A percentile compares a stretch with the other conserved stretches of the same genome.
Evolutionary conservation across 2,888 invertebrate genomes (phyloP).

Genomic region (Drosophila robusta): DNA sequence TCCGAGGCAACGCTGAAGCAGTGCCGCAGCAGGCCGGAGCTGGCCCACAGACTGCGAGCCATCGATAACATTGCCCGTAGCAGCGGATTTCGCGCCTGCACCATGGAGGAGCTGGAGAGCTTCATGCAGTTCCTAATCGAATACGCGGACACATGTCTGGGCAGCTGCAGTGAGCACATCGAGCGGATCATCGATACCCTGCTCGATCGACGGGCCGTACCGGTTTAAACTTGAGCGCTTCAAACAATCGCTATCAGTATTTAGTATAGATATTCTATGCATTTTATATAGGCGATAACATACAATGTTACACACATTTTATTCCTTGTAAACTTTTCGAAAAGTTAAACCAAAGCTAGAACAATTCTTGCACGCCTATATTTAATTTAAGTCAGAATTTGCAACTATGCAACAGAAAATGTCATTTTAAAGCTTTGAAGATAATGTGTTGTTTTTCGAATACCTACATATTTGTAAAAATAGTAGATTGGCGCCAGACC

Average conservation of each 20-base stretch:
- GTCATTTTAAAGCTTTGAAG: no score
- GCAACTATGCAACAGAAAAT: no score
- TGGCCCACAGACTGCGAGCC: slow-evolving; percentile 67
- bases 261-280: background rate
- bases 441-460: no score
- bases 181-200: slow-evolving; percentile 76
- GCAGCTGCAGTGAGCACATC: slow-evolving; percentile 77
- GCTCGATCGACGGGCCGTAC: slow-evolving; percentile 58
- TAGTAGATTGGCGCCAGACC: no score
- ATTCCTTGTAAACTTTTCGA: slow-evolving; percentile 41
- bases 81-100: slow-evolving; percentile 74
- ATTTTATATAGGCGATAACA: slow-evolving; percentile 55
- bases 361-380: background rate
- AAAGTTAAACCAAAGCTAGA: slow-evolving; percentile 15
- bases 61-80: slow-evolving; percentile 74
- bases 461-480: no score
- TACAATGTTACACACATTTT: slow-evolving; percentile 59
- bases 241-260: background rate
- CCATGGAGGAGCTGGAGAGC: slow-evolving; percentile 75
- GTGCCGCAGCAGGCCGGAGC: slow-evolving; percentile 66
- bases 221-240: slow-evolving; percentile 47
- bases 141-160: slow-evolving; percentile 80
- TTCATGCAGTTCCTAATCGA: slow-evolving; percentile 79
- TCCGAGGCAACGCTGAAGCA: slow-evolving; percentile 50
- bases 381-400: no score